Evolutionary conservation across 2,888 invertebrate species (phyloP).

Genomic region (Oscheius sp.): DNA sequence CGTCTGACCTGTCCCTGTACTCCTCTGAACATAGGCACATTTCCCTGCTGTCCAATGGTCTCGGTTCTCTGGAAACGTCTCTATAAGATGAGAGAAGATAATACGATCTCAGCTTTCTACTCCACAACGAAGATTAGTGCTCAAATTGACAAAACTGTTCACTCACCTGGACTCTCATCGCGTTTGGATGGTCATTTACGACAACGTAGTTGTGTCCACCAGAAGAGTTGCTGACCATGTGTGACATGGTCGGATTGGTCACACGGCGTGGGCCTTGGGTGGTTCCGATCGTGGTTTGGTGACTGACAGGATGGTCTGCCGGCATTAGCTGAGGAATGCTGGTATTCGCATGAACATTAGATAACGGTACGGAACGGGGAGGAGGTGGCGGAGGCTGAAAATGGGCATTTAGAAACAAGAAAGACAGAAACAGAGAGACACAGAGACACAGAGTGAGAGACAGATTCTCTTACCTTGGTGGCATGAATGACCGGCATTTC

Average conservation of each 20-base stretch:
- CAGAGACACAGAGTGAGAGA: too few relatives aligned
- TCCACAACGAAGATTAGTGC: not conserved
- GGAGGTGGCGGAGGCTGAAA: conserved; percentile 27
- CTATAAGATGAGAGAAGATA: not conserved
- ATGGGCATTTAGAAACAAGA: too few relatives aligned
- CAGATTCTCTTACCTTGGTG: not conserved
- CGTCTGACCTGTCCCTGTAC: not conserved
- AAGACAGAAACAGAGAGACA: too few relatives aligned
- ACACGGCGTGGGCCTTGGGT: conserved; percentile 7
- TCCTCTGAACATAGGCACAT: conserved; percentile 2
- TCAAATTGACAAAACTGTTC: not conserved
- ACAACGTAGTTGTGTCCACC: conserved; percentile 24
- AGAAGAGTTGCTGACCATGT: conserved; percentile 10
- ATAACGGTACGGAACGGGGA: not conserved
- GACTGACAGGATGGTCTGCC: not conserved
- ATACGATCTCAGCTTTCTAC: not conserved
- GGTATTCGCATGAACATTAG: conserved; percentile 1
- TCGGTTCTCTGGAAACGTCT: conserved; percentile 21
- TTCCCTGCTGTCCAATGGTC: not conserved
- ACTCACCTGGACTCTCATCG: conserved; percentile 22
- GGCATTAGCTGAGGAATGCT: not conserved
- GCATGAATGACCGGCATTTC: conserved; percentile 13
- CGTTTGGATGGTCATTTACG: not conserved
- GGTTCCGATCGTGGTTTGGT: not conserved
- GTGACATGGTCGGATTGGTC: conserved; percentile 12